These are phyloP conservation scores for Hippocampus kuda DNA, from an alignment of 2,797 vertebrate species.

Conservation along the genomic window DNA sequence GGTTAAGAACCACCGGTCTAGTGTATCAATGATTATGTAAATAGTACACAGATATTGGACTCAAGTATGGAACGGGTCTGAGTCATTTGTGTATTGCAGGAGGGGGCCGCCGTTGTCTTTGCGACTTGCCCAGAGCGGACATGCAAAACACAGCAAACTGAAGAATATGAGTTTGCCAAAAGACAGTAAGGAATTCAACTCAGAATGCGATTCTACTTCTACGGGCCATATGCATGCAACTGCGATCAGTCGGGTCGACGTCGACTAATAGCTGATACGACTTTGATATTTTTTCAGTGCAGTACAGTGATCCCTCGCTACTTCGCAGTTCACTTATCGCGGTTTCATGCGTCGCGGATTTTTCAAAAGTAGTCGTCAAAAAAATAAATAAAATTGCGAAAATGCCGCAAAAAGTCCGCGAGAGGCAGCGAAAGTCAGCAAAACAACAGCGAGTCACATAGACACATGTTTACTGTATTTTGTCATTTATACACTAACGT, in stretches of 20 bases:
- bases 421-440: no score
- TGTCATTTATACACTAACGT: no score
- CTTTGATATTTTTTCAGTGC: background rate
- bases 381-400: no score
- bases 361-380: no score
- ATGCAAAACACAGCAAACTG: slow-evolving; percentile 50
- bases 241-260: background rate
- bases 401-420: no score
- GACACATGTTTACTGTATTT: no score
- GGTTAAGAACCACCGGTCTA: background rate
- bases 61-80: background rate
- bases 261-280: background rate
- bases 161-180: slow-evolving; percentile 28
- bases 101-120: slow-evolving; percentile 62
- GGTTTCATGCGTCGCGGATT: no score
- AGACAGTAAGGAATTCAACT: slow-evolving; percentile 43
- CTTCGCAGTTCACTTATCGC: no score
- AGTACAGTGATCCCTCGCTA: no score
- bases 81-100: slow-evolving; percentile 38
- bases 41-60: background rate
- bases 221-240: background rate
- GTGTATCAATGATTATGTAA: background rate
- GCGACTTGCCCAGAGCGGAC: slow-evolving; percentile 64
- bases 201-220: background rate
- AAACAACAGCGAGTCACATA: no score